phyloP scores from a whole-genome alignment of 2,113 vertebrate genomes.

The Sturnus vulgaris region DNA sequence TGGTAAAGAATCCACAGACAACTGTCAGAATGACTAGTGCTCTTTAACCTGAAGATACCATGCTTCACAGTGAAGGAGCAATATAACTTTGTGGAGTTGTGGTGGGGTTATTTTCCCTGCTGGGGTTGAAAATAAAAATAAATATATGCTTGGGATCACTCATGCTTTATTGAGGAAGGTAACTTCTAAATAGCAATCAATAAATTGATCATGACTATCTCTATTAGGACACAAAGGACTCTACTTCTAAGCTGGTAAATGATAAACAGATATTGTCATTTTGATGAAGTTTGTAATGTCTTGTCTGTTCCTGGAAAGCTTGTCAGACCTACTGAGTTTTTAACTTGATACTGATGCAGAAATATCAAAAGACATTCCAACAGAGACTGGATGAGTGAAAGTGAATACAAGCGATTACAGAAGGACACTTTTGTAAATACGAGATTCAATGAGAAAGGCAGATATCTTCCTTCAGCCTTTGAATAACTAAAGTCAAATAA shows the following conservation, averaged over 20 bases:
- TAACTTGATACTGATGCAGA: background rate
- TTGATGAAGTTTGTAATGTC: background rate
- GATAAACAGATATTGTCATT: background rate
- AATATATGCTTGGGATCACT: background rate
- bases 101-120: rapidly evolving
- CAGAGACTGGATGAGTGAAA: background rate
- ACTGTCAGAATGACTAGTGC: background rate
- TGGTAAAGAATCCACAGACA: background rate
- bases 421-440: background rate
- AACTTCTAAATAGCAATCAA: background rate
- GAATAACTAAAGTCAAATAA: background rate
- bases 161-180: background rate
- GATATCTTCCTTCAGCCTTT: background rate
- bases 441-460: background rate
- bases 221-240: background rate
- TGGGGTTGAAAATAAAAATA: background rate
- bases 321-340: background rate
- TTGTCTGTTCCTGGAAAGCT: background rate
- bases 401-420: background rate
- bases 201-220: background rate
- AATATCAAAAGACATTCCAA: background rate
- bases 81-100: background rate
- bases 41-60: background rate
- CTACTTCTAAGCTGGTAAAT: background rate
- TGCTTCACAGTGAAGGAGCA: background rate